These are phyloP conservation scores for Philopotamus ludificatus DNA, from an alignment of 1,140 invertebrate species.

Conservation along the genomic window DNA sequence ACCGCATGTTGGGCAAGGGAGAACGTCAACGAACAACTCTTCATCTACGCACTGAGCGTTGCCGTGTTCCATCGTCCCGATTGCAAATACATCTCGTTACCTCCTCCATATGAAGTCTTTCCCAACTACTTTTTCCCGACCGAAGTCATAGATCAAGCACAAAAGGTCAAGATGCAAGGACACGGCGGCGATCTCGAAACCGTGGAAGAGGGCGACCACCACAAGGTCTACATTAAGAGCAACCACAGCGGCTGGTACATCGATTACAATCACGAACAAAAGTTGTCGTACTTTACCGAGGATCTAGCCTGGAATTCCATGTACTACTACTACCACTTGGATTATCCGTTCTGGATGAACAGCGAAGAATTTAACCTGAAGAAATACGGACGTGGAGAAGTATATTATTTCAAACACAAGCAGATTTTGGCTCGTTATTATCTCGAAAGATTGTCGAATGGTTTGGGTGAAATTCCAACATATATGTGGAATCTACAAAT, in stretches of 20 bases:
- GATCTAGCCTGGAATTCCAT: slow-evolving; percentile 69
- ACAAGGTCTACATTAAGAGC: slow-evolving; percentile 49
- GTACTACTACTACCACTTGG: slow-evolving; percentile 69
- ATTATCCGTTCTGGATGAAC: slow-evolving; percentile 67
- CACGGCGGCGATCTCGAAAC: slow-evolving; percentile 51
- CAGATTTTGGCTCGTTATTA: slow-evolving; percentile 65
- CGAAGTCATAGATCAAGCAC: slow-evolving; percentile 61
- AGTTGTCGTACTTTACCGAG: slow-evolving; percentile 70
- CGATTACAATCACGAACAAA: slow-evolving; percentile 53
- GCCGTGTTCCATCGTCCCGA: slow-evolving; percentile 63
- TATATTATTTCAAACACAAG: slow-evolving; percentile 60
- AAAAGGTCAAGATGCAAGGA: slow-evolving; percentile 62
- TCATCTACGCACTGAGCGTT: slow-evolving; percentile 60
- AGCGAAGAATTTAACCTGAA: slow-evolving; percentile 57
- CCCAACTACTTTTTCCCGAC: slow-evolving; percentile 64
- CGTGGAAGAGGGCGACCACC: slow-evolving; percentile 52
- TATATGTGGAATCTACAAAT: slow-evolving; percentile 55
- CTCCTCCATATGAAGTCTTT: slow-evolving; percentile 66
- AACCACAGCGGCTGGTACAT: slow-evolving; percentile 54
- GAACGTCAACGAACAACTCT: slow-evolving; percentile 64
- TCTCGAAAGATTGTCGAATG: slow-evolving; percentile 64
- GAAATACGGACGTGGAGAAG: slow-evolving; percentile 62
- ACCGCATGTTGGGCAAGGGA: slow-evolving; percentile 64
- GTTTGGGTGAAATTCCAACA: slow-evolving; percentile 59
- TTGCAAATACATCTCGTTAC: slow-evolving; percentile 59